Base-by-base conservation (phyloP, 1,140 invertebrate species). In the Drosophila lowei region DNA sequence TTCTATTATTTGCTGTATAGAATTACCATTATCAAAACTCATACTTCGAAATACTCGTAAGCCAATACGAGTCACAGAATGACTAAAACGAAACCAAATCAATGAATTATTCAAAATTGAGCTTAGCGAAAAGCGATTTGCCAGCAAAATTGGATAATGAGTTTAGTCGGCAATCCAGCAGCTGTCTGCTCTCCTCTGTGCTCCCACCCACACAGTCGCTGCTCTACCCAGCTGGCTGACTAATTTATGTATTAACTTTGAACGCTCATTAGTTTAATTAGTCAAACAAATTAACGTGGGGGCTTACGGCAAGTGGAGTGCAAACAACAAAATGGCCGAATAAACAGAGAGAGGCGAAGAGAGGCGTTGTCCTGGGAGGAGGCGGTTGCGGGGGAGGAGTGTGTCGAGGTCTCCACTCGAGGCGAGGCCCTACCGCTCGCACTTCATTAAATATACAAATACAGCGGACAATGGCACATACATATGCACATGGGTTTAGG, bases 201-300 rank as follows among this genome's bases (percentile, higher is more conserved):
- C 38, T 7, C 34, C 6, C n/a, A n/a, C n/a, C n/a, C n/a, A n/a
- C n/a, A n/a, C n/a, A n/a, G n/a, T n/a, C n/a, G n/a, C n/a, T n/a
- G 23, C 3, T 43, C 28, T 34, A 43, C 28, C 30, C 41, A 57
- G 16, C 63, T 56, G 67, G 52, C 64, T 85, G 77, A 80, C 80
- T 85, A 85, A 85, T 85, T 86, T 89, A 89, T 90, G 85, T 90
- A 90, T 90, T 90, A 89, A 90, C 89, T 90, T 90, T 90, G 83
- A 90, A 80, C 89, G 89, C 89, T 90, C 89, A 90, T 90, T 90
- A 90, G 89, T 90, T 90, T 90, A 90, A 90, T 90, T 90, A 90
- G 89, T 85, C 83, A 84, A 85, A 90, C 89, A 90, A 90, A 90
- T 90, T 90, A 90, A 90, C 89, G 79, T 77, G 79, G 66, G 79